Percentiles rank a stretch among this genome's conserved stretches.
Evolutionary conservation across 1,140 invertebrate species (phyloP).

Genomic region (Drosophila oshimai): DNA sequence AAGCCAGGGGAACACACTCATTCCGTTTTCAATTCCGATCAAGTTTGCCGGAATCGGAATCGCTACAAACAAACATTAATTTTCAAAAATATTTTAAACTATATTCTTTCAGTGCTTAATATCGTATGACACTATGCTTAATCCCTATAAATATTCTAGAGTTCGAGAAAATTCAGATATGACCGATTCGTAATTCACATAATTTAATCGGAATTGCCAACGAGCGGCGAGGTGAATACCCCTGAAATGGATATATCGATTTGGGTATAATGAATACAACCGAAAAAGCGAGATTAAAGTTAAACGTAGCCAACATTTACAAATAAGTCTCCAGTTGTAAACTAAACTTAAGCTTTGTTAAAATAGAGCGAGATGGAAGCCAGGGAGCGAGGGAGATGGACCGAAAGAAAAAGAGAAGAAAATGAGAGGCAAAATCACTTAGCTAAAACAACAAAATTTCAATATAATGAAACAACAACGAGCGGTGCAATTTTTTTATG

Average conservation of each 20-base stretch:
- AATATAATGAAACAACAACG: slow-evolving; percentile 58
- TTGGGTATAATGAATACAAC: slow-evolving; percentile 17
- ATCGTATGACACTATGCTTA: too few relatives aligned
- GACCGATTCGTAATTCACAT: neutral
- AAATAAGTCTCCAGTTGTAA: slow-evolving; percentile 65
- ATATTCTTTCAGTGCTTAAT: too few relatives aligned
- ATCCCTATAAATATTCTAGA: neutral
- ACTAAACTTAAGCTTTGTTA: slow-evolving; percentile 64
- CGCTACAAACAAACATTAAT: too few relatives aligned
- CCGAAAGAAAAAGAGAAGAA: neutral
- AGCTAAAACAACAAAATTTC: slow-evolving; percentile 15
- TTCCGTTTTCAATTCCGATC: neutral
- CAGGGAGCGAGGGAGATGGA: neutral
- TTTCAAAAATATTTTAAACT: too few relatives aligned
- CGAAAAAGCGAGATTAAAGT: slow-evolving; percentile 72
- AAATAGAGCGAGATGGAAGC: slow-evolving; percentile 3
- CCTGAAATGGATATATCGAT: neutral
- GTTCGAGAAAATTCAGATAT: neutral
- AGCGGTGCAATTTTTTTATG: slow-evolving; percentile 77
- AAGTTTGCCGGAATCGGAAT: too few relatives aligned
- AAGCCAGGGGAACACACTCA: neutral
- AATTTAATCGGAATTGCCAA: neutral
- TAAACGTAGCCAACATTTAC: slow-evolving; percentile 74
- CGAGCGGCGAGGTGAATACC: neutral
- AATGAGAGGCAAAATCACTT: slow-evolving; percentile 8